A percentile compares a stretch with the other conserved stretches of the same genome.
phyloP scores from a whole-genome alignment of 2,797 vertebrate species.

The Prunella strophiata region DNA sequence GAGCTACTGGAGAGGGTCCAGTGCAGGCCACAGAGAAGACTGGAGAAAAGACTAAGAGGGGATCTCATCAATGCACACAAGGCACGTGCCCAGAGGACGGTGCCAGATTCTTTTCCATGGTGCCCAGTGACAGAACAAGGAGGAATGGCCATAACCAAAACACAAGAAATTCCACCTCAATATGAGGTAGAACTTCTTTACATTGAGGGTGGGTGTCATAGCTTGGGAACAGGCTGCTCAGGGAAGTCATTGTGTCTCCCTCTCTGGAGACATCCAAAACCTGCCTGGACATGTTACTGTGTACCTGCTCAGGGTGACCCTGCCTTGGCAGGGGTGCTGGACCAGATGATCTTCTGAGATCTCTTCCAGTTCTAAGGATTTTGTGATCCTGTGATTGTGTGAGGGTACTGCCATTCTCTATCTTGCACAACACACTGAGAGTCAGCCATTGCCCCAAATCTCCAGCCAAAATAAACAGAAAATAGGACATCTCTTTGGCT shows the following conservation, averaged over 20 bases:
- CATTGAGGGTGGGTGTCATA: neutral
- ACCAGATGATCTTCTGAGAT: neutral
- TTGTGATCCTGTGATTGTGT: neutral
- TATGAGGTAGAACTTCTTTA: neutral
- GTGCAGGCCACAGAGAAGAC: too few relatives aligned
- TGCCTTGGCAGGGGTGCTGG: neutral
- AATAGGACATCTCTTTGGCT: neutral
- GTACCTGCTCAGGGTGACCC: neutral
- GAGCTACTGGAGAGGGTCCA: neutral
- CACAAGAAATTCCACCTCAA: neutral
- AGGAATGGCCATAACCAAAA: neutral
- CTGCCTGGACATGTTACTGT: neutral
- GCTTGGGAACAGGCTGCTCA: neutral
- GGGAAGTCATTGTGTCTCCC: rapidly evolving
- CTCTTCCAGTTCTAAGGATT: neutral
- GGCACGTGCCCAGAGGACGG: rapidly evolving
- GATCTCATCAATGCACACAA: neutral
- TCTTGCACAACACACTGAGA: neutral
- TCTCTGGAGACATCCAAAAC: neutral
- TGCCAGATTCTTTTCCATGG: neutral
- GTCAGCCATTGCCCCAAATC: neutral
- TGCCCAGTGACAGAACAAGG: neutral
- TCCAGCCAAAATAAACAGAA: neutral
- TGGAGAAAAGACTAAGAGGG: neutral
- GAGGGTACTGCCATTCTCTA: neutral